Evolutionary conservation across 2,888 invertebrate genomes (phyloP).

Genomic region (Athrips mouffetella): DNA sequence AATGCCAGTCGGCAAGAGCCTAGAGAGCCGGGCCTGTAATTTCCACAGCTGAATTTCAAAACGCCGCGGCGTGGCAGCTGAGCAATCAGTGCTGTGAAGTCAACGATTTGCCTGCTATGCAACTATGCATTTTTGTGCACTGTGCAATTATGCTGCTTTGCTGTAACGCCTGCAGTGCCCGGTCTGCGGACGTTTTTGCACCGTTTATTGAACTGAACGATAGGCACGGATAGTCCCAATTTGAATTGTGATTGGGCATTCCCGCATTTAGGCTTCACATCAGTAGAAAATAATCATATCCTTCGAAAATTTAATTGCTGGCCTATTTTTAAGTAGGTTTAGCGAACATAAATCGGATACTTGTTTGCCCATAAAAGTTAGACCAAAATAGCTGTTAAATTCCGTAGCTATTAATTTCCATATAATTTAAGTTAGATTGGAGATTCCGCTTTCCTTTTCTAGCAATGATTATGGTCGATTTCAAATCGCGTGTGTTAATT

Average conservation of each 20-base stretch:
- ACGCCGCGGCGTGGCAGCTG: background rate
- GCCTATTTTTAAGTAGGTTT: too few relatives aligned
- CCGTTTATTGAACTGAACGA: slow-evolving; percentile 9
- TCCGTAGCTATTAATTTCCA: slow-evolving; percentile 1
- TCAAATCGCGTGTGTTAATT: slow-evolving; percentile 6
- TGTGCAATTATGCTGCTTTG: slow-evolving; percentile 35
- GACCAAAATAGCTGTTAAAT: background rate
- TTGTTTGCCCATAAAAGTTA: background rate
- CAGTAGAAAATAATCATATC: too few relatives aligned
- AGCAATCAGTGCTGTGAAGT: slow-evolving; percentile 22
- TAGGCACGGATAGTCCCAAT: slow-evolving; percentile 3
- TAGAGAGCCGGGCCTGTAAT: slow-evolving; percentile 14
- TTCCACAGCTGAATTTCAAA: slow-evolving; percentile 23
- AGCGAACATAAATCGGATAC: background rate
- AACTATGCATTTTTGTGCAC: slow-evolving; percentile 33
- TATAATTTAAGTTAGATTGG: slow-evolving; percentile 1
- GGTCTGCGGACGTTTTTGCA: slow-evolving; percentile 9
- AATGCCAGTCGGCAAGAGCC: slow-evolving; percentile 15
- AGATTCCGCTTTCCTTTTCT: slow-evolving; percentile 14
- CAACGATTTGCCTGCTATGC: slow-evolving; percentile 36
- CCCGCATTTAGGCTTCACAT: too few relatives aligned
- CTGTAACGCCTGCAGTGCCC: slow-evolving; percentile 26
- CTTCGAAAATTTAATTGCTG: too few relatives aligned
- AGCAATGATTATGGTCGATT: slow-evolving; percentile 1
- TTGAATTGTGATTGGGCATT: too few relatives aligned